phyloP scores from a whole-genome alignment of 2,888 invertebrate genomes.

The Machimus atricapillus region DNA sequence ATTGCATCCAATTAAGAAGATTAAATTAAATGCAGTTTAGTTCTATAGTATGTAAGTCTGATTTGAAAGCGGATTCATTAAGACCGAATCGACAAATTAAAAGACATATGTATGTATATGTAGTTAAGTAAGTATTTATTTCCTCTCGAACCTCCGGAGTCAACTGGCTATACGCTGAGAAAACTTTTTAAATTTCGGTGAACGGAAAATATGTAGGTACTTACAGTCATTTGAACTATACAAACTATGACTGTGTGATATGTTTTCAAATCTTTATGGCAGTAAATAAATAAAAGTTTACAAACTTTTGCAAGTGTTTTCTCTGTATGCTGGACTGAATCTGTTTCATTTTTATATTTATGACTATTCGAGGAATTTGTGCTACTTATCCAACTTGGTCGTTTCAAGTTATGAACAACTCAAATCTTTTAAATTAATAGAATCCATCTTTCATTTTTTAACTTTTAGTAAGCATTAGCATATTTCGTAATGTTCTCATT shows the following conservation, averaged over 20 bases:
- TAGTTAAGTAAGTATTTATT: background rate
- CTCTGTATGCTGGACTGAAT: background rate
- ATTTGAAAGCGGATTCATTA: background rate
- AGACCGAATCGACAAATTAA: background rate
- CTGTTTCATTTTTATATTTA: background rate
- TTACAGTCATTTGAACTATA: background rate
- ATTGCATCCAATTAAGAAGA: background rate
- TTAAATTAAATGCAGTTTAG: no score
- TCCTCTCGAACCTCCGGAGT: background rate
- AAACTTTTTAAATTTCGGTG: background rate
- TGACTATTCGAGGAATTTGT: background rate
- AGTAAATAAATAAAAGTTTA: background rate
- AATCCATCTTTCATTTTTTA: background rate
- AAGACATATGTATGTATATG: no score
- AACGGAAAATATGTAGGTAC: no score
- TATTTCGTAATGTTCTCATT: background rate
- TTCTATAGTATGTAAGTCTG: no score
- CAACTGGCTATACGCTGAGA: background rate
- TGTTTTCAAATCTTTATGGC: background rate
- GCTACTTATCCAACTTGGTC: background rate
- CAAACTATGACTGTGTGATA: background rate
- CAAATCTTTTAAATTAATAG: background rate
- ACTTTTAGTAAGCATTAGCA: background rate
- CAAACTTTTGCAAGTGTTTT: background rate
- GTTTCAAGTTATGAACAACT: background rate